Evolutionary conservation across 2,888 invertebrate species (phyloP).

Genomic region (Hedychridium roseum): DNA sequence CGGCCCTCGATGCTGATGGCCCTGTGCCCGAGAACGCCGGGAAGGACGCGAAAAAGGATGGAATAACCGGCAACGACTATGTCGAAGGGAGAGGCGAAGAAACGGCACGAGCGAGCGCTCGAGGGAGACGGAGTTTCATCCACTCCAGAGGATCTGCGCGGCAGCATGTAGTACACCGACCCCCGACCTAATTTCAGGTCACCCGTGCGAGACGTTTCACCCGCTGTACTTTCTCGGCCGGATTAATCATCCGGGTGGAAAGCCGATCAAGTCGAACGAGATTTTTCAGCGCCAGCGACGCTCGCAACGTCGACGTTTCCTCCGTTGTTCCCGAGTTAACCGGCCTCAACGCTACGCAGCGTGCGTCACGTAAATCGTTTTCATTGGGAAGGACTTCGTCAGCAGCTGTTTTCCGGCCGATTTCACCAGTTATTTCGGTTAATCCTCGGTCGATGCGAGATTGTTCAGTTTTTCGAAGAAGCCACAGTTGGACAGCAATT

Average conservation of each 20-base stretch:
- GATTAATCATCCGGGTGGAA: constrained; percentile 29
- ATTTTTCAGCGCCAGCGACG: constrained; percentile 7
- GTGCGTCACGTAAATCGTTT: no score
- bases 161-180: constrained; percentile 35
- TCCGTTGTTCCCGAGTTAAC: no score
- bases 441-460: not conserved
- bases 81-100: not conserved
- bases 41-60: not conserved
- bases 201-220: constrained; percentile 30
- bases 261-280: constrained; percentile 9
- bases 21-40: no score
- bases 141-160: constrained; percentile 21
- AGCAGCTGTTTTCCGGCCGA: constrained; percentile 13
- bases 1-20: not conserved
- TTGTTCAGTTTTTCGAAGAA: no score
- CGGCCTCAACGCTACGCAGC: no score
- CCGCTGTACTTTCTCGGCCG: constrained; percentile 22
- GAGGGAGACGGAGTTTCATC: constrained; percentile 10
- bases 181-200: constrained; percentile 41
- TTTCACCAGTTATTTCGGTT: not conserved
- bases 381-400: constrained; percentile 22
- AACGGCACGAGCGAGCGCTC: not conserved
- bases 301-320: constrained; percentile 13
- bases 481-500: no score
- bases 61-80: not conserved